phyloP scores from a whole-genome alignment of 2,888 invertebrate genomes.

The Diarsia dahlii region DNA sequence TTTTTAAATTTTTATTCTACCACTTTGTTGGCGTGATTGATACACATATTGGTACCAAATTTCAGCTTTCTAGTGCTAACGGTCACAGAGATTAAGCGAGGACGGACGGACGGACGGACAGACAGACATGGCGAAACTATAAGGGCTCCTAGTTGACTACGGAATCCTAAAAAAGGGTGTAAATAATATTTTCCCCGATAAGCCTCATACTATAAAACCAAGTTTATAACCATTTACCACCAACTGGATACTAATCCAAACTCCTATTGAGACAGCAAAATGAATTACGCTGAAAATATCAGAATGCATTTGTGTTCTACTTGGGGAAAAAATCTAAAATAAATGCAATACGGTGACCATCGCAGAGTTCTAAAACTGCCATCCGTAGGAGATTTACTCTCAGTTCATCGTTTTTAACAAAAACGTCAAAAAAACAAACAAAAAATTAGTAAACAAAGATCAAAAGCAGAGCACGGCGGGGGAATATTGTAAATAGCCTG shows the following conservation, averaged over 20 bases:
- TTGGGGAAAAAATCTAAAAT: not conserved
- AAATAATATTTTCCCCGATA: no score
- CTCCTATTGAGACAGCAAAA: not conserved
- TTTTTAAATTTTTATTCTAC: no score
- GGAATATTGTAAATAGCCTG: conserved; percentile 73
- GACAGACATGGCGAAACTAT: no score
- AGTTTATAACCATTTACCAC: not conserved
- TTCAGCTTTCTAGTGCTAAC: no score
- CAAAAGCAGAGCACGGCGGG: conserved; percentile 71
- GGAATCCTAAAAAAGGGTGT: no score
- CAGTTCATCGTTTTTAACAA: conserved; percentile 16
- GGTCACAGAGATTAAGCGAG: no score
- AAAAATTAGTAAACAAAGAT: conserved; percentile 65
- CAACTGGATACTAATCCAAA: not conserved
- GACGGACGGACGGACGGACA: no score
- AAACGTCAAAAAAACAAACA: conserved; percentile 52
- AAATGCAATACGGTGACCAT: conserved; percentile 44
- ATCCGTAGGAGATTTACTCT: not conserved
- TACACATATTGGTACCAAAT: no score
- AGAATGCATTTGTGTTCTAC: not conserved
- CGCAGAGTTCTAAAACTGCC: conserved; percentile 53
- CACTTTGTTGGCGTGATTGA: no score
- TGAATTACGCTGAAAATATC: not conserved
- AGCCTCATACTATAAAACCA: no score
- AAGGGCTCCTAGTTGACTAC: no score